phyloP scores from a whole-genome alignment of 2,797 vertebrate species.

The Sciurus vulgaris region DNA sequence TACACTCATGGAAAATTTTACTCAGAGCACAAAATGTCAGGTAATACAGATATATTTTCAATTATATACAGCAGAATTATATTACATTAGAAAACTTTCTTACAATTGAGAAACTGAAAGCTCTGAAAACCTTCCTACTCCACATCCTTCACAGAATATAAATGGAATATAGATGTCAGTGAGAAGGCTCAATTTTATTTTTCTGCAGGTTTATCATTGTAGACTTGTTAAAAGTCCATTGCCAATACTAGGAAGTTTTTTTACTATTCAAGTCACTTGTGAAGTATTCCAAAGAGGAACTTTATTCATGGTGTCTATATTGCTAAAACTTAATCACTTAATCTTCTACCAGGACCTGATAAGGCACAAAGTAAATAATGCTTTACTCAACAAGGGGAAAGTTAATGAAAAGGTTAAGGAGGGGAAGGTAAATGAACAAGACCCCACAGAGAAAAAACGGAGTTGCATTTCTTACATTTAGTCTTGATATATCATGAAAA shows the following conservation, averaged over 20 bases:
- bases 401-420: constrained; percentile 83
- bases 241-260: constrained; percentile 67
- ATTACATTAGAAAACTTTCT: constrained; percentile 70
- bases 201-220: constrained; percentile 69
- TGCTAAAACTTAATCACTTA: constrained; percentile 78
- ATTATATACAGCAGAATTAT: constrained; percentile 59
- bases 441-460: constrained; percentile 76
- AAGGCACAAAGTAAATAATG: constrained; percentile 81
- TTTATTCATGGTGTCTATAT: constrained; percentile 73
- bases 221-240: constrained; percentile 74
- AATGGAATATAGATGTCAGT: constrained; percentile 73
- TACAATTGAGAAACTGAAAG: constrained; percentile 54
- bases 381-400: constrained; percentile 74
- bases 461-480: constrained; percentile 83
- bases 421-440: constrained; percentile 75
- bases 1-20: constrained; percentile 57
- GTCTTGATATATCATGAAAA: constrained; percentile 84
- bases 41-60: constrained; percentile 62
- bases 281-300: constrained; percentile 69
- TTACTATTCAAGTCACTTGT: constrained; percentile 62
- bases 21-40: constrained; percentile 65
- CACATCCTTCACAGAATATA: constrained; percentile 71
- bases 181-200: constrained; percentile 82
- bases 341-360: constrained; percentile 71
- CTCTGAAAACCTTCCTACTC: constrained; percentile 66